Evolutionary conservation across 2,797 vertebrate species (phyloP).

Genomic region (Gymnothorax javanicus): DNA sequence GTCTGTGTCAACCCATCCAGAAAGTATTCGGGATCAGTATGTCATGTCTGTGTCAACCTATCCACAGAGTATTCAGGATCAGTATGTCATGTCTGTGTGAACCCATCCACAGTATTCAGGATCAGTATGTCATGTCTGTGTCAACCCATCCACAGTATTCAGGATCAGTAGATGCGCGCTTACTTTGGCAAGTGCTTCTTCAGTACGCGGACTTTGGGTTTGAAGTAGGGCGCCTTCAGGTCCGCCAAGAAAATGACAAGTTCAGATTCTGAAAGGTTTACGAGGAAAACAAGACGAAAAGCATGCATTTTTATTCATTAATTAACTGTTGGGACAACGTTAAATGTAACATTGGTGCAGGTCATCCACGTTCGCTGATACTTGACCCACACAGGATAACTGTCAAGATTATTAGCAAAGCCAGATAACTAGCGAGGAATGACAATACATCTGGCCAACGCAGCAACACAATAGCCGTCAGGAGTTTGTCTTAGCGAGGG

Average conservation of each 20-base stretch:
- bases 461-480: not conserved
- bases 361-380: not conserved
- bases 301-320: not conserved
- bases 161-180: slow-evolving; percentile 47
- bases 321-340: not conserved
- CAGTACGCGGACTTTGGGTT: slow-evolving; percentile 79
- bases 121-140: not conserved
- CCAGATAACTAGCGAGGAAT: not conserved
- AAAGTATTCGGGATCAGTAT: too few relatives aligned
- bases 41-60: too few relatives aligned
- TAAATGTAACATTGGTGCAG: not conserved
- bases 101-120: not conserved
- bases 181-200: slow-evolving; percentile 76
- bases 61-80: not conserved
- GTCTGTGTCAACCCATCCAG: not conserved
- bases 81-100: too few relatives aligned
- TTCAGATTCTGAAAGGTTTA: slow-evolving; percentile 79
- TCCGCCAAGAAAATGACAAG: slow-evolving; percentile 90
- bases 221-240: slow-evolving; percentile 90
- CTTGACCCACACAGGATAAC: not conserved
- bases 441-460: not conserved
- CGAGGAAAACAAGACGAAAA: not conserved
- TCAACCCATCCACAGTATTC: not conserved
- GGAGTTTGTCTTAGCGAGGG: not conserved
- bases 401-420: not conserved